Evolutionary conservation across 2,797 vertebrate genomes (phyloP).

Genomic region (Erethizon dorsatum): DNA sequence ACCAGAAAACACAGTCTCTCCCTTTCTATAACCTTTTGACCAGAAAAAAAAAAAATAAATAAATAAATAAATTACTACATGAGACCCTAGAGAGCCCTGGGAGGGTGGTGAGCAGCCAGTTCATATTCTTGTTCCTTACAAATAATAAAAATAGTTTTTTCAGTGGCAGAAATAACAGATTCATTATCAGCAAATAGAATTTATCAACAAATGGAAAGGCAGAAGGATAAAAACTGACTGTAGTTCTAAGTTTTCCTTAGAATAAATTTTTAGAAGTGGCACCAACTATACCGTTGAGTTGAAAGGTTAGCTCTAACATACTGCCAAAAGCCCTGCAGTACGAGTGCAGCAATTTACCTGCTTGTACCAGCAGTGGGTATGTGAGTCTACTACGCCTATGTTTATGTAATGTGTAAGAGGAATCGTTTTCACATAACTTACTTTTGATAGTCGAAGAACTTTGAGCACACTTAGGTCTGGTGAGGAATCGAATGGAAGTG

Average conservation of each 20-base stretch:
- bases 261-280: conserved; percentile 8
- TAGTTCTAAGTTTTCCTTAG: conserved; percentile 27
- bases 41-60: background rate
- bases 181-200: background rate
- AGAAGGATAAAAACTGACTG: conserved; percentile 4
- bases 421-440: conserved; percentile 26
- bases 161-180: background rate
- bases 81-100: background rate
- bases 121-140: conserved; percentile 2
- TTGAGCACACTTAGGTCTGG: background rate
- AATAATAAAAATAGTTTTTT: background rate
- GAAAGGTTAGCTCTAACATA: background rate
- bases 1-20: background rate
- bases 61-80: background rate
- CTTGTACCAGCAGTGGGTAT: background rate
- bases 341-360: background rate
- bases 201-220: background rate
- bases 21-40: conserved; percentile 53
- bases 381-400: background rate
- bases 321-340: background rate
- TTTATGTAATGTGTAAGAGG: background rate
- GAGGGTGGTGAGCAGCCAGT: background rate
- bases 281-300: background rate
- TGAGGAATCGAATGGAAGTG: background rate
- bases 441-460: conserved; percentile 19